Percentiles rank a stretch among this genome's conserved stretches.
These are phyloP conservation scores for Genyomyrus donnyi DNA, from an alignment of 2,113 vertebrate genomes.

Conservation along the genomic window DNA sequence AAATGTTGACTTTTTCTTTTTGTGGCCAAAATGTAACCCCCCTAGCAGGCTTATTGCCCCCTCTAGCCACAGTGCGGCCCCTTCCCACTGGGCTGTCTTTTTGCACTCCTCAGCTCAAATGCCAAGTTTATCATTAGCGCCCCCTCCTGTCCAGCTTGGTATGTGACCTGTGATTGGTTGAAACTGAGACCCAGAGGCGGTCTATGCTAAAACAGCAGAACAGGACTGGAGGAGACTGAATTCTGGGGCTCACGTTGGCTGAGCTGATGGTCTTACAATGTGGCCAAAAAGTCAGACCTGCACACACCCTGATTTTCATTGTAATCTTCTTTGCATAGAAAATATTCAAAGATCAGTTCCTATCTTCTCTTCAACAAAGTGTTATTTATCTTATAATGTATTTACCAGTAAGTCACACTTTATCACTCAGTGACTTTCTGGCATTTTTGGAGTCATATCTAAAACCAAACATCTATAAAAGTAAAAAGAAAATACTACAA, in stretches of 20 bases:
- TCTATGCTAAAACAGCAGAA: not conserved
- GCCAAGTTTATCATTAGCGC: not conserved
- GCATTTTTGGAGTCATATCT: not conserved
- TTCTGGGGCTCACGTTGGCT: not conserved
- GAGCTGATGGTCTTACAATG: not conserved
- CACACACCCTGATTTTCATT: not conserved
- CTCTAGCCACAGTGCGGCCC: not conserved
- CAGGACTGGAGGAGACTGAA: not conserved
- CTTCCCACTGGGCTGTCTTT: not conserved
- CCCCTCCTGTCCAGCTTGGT: not conserved
- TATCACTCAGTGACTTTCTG: not conserved
- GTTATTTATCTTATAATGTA: not conserved
- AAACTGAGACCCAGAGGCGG: not conserved
- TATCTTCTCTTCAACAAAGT: not conserved
- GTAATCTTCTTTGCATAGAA: not conserved
- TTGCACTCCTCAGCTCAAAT: not conserved
- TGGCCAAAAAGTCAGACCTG: not conserved
- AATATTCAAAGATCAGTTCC: not conserved
- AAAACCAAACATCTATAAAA: not conserved
- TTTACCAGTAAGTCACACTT: not conserved
- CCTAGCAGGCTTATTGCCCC: not conserved
- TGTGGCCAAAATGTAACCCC: not conserved
- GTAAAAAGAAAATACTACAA: not conserved
- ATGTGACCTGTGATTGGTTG: not conserved
- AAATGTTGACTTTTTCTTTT: not conserved